These are phyloP conservation scores for Dasypus novemcinctus DNA, from an alignment of 2,113 vertebrate species.

Conservation along the genomic window DNA sequence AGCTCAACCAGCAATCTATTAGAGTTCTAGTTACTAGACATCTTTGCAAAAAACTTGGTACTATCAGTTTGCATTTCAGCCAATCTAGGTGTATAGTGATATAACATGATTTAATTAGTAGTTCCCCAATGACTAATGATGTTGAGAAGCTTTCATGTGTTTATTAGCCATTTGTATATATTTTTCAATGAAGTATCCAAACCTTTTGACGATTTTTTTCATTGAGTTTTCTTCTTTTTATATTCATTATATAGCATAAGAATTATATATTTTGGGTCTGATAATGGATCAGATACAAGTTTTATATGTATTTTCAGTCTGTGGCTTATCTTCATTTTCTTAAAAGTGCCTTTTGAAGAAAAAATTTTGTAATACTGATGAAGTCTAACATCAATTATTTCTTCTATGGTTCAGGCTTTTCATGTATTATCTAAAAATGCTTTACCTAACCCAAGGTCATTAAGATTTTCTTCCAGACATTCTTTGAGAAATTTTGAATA, in stretches of 20 bases:
- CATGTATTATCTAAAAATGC: neutral
- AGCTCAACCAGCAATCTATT: neutral
- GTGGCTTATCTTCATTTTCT: conserved; percentile 29
- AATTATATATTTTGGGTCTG: neutral
- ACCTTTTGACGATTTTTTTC: neutral
- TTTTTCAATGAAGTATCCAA: neutral
- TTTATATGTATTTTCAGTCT: neutral
- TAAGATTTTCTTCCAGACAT: neutral
- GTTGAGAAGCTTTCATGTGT: neutral
- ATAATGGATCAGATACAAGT: neutral
- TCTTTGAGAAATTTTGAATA: neutral
- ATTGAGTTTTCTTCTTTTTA: neutral
- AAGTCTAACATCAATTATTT: neutral
- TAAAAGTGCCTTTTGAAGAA: neutral
- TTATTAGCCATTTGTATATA: neutral
- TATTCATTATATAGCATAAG: neutral
- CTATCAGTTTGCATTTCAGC: neutral
- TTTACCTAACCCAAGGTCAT: neutral
- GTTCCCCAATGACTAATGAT: neutral
- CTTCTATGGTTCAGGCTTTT: neutral
- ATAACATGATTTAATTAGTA: conserved; percentile 17
- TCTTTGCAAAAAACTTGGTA: neutral
- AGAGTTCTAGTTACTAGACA: neutral
- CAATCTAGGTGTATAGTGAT: neutral
- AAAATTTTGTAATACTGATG: neutral